phyloP scores from a whole-genome alignment of 2,888 invertebrate species.

The Gastracanthus pulcherrimus region DNA sequence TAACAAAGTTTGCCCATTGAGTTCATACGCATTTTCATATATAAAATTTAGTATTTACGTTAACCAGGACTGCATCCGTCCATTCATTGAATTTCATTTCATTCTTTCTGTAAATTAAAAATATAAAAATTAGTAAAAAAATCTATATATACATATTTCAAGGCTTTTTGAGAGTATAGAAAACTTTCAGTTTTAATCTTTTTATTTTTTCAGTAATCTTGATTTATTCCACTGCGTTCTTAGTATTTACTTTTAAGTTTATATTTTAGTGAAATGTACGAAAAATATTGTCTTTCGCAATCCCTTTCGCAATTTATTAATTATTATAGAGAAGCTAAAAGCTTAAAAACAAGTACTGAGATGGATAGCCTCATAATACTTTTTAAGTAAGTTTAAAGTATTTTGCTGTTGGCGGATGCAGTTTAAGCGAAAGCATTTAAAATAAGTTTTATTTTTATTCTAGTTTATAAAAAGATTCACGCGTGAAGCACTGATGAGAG shows the following conservation, averaged over 20 bases:
- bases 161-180: not conserved
- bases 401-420: slow-evolving; percentile 45
- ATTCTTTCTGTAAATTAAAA: not conserved
- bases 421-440: slow-evolving; percentile 45
- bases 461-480: slow-evolving; percentile 14
- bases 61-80: slow-evolving; percentile 50
- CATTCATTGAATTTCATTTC: slow-evolving; percentile 24
- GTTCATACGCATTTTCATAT: slow-evolving; percentile 13
- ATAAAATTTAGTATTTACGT: slow-evolving; percentile 28
- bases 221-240: slow-evolving; percentile 10
- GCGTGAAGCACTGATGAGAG: slow-evolving; percentile 38
- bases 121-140: not conserved
- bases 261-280: not conserved
- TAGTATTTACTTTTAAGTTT: slow-evolving; percentile 1
- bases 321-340: not conserved
- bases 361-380: not conserved
- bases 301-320: not conserved
- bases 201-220: slow-evolving; percentile 14
- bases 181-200: not conserved
- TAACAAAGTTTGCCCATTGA: slow-evolving; percentile 38
- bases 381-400: slow-evolving; percentile 13
- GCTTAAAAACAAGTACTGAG: slow-evolving; percentile 20
- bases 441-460: slow-evolving; percentile 32
- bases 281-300: not conserved
- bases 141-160: not conserved